Base-by-base conservation (phyloP, 2,888 invertebrate species). In the Synergus umbraculus region DNA sequence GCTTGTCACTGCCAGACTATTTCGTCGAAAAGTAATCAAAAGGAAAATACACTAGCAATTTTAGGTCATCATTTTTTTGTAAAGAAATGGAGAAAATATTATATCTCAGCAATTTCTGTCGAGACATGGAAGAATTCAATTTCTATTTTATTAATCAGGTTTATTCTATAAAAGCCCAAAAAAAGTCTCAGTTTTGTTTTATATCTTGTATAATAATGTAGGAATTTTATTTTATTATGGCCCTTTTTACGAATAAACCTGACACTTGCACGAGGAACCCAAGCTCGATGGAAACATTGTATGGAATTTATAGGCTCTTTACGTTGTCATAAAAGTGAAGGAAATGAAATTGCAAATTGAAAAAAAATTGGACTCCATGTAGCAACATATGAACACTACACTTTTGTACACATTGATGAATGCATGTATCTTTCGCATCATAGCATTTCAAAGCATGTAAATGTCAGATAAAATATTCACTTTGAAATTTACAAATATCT, bases 301-400 rank as follows among this genome's bases (percentile, higher is more conserved):
- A 41, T 63, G 60, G 79, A 84, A 87, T 86, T 84, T 84, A 85
- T 83, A 85, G 82, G 80, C 81, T 83, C 77, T 87, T 86, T 83
- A 85, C 79, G 78, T 79, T 78, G 65, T 76, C 82, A 69, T 83
- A 84, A 86, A 87, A 46, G 80, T 84, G 79, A 82, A 69, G 78
- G 66, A 82, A 80, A 84, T 82, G 82, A 86, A 87, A 87, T 86
- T 83, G 85, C 82, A 85, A 86, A 85, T 85, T 83, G 84, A 83
- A 82, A 84, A 83, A 84, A 80, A 81, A 54, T 54, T 8, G 3
- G 5, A 4, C 15, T 54, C 1, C 8, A 54, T n/a, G 54, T n/a
- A n/a, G 1, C 54, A 54, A n/a, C n/a, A 54, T 29, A 29, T 29
- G 29, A 29, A 29, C 3, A 29, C 29, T 3, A 29, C 29, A 29